Evolutionary conservation across 2,797 vertebrate species (phyloP).

Genomic region (Epinephelus awoara): DNA sequence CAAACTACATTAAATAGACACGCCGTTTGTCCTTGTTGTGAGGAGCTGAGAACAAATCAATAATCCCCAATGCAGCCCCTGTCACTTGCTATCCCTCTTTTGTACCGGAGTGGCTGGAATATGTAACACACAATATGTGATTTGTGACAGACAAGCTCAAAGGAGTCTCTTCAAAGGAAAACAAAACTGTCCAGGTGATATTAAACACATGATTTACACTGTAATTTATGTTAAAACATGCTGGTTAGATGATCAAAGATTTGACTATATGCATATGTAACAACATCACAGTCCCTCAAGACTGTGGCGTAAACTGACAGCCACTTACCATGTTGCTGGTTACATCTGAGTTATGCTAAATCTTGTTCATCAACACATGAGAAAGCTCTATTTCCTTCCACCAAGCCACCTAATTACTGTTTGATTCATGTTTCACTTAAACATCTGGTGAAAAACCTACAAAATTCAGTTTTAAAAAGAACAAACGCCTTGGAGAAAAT

Average conservation of each 20-base stretch:
- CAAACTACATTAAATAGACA: slow-evolving; percentile 43
- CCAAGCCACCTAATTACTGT: neutral
- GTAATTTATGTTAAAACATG: neutral
- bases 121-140: slow-evolving; percentile 22
- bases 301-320: neutral
- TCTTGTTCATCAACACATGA: neutral
- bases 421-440: neutral
- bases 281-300: neutral
- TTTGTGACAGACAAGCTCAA: slow-evolving; percentile 8
- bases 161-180: neutral
- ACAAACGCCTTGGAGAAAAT: neutral
- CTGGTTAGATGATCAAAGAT: neutral
- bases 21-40: slow-evolving; percentile 51
- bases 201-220: neutral
- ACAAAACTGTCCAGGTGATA: neutral
- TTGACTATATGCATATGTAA: neutral
- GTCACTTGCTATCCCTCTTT: slow-evolving; percentile 7
- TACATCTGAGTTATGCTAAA: neutral
- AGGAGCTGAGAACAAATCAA: slow-evolving; percentile 49
- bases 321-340: neutral
- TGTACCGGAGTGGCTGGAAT: slow-evolving; percentile 6
- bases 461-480: neutral
- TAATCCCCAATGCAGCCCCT: slow-evolving; percentile 34
- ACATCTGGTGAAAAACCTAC: neutral
- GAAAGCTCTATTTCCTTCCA: neutral